phyloP scores from a whole-genome alignment of 2,797 vertebrate genomes.

The Sebastes hopkinsi region DNA sequence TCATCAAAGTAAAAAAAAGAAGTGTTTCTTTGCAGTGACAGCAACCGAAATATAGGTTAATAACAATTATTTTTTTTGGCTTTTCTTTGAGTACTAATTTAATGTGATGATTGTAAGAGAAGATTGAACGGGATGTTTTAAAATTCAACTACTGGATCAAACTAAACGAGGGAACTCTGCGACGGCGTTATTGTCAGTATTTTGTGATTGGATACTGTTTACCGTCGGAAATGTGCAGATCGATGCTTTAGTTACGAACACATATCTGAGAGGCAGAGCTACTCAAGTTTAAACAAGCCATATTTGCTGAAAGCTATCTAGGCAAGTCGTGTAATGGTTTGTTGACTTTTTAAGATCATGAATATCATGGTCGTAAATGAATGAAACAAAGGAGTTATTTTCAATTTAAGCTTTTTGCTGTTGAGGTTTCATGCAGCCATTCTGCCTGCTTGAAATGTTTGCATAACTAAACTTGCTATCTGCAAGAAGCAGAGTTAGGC shows the following conservation, averaged over 20 bases:
- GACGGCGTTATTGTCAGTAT: slow-evolving; percentile 25
- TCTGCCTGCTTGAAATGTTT: slow-evolving; percentile 16
- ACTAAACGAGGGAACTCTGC: slow-evolving; percentile 11
- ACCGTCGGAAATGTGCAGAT: not conserved
- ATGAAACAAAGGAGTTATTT: not conserved
- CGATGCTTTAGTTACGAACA: not conserved
- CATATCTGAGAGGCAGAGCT: slow-evolving; percentile 11
- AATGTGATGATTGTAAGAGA: slow-evolving; percentile 33
- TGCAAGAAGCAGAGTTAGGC: not conserved
- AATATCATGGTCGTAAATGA: not conserved
- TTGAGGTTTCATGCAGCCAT: not conserved
- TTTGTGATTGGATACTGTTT: slow-evolving; percentile 6
- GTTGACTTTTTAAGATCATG: not conserved
- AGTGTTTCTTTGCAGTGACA: slow-evolving; percentile 53
- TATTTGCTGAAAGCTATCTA: not conserved
- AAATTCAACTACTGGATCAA: slow-evolving; percentile 31
- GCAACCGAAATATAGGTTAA: slow-evolving; percentile 32
- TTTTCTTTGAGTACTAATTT: slow-evolving; percentile 50
- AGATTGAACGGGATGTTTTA: not conserved
- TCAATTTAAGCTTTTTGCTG: not conserved
- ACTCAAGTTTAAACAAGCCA: not conserved
- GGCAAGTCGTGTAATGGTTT: not conserved
- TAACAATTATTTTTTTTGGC: slow-evolving; percentile 29
- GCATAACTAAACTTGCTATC: not conserved
- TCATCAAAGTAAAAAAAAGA: slow-evolving; percentile 78